phyloP scores from a whole-genome alignment of 2,113 vertebrate species.

The Pseudolaguvia tuberculata region DNA sequence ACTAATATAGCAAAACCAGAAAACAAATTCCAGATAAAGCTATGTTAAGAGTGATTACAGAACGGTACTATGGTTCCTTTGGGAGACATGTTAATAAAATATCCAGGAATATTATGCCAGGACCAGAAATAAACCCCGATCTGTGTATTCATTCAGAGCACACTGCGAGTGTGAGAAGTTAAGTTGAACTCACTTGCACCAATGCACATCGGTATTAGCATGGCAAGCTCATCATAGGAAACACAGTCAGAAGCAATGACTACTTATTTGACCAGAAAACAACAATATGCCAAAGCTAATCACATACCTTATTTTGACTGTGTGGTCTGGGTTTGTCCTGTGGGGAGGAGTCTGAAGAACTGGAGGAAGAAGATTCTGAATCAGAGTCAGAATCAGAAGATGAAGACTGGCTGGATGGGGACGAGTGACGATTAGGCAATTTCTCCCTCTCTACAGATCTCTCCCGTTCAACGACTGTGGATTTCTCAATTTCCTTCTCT shows the following conservation, averaged over 20 bases:
- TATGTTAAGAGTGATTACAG: not conserved
- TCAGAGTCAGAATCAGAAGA: slow-evolving; percentile 71
- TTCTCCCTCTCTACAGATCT: slow-evolving; percentile 8
- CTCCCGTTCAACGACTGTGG: not conserved
- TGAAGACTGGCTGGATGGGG: slow-evolving; percentile 53
- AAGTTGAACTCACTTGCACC: slow-evolving; percentile 50
- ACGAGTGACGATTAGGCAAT: slow-evolving; percentile 16
- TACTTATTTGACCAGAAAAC: not conserved
- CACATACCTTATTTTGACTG: slow-evolving; percentile 64
- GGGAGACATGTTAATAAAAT: not conserved
- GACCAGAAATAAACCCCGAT: not conserved
- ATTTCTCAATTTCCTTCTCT: not conserved
- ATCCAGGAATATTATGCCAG: not conserved
- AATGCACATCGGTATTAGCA: slow-evolving; percentile 57
- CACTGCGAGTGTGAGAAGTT: slow-evolving; percentile 48
- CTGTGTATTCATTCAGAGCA: slow-evolving; percentile 45
- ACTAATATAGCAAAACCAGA: slow-evolving; percentile 4
- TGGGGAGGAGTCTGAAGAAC: slow-evolving; percentile 57
- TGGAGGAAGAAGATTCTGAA: slow-evolving; percentile 64
- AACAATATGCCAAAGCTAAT: slow-evolving; percentile 32
- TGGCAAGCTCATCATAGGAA: slow-evolving; percentile 53
- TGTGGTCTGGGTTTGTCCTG: slow-evolving; percentile 49
- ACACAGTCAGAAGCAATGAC: slow-evolving; percentile 1
- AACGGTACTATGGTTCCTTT: not conserved
- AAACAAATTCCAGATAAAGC: not conserved